A percentile compares a stretch with the other conserved stretches of the same genome.
Conservation (phyloP, 1,140 invertebrate species). For the Trichonephila clavipes region DNA sequence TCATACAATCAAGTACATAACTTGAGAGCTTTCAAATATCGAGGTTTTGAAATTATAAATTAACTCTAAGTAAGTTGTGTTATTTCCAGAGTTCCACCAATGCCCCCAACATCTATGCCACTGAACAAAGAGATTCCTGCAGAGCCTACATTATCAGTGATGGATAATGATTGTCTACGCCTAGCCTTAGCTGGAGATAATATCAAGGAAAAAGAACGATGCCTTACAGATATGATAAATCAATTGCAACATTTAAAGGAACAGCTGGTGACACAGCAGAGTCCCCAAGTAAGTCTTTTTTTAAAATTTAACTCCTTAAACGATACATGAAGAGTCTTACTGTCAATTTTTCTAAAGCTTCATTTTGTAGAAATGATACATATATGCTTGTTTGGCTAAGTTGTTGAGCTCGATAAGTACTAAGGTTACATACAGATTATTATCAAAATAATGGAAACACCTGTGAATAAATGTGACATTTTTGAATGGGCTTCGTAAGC, state of each 20-base stretch:
- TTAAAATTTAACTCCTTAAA: background rate
- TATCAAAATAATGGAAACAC: too few species aligned
- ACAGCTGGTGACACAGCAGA: constrained; percentile 86
- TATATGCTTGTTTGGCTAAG: too few species aligned
- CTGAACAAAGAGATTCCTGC: constrained; percentile 8
- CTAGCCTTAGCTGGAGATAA: constrained; percentile 84
- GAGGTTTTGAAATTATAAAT: background rate
- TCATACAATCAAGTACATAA: too few species aligned
- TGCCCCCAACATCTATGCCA: background rate
- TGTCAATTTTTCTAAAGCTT: background rate
- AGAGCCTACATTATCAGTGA: constrained; percentile 9
- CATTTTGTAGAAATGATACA: too few species aligned
- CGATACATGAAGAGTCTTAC: background rate
- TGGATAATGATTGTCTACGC: constrained; percentile 79
- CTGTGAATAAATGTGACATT: too few species aligned
- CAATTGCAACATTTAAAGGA: constrained; percentile 90
- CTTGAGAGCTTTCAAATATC: too few species aligned
- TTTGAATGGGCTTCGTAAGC: too few species aligned
- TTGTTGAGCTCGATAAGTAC: too few species aligned
- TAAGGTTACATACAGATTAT: too few species aligned
- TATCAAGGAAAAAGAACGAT: constrained; percentile 86
- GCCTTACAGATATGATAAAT: constrained; percentile 90
- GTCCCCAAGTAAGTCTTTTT: constrained; percentile 74
- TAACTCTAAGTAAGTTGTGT: background rate
- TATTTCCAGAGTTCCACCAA: constrained; percentile 11